Base-by-base conservation (phyloP, 2,113 vertebrate species). In the Aptenodytes patagonicus region DNA sequence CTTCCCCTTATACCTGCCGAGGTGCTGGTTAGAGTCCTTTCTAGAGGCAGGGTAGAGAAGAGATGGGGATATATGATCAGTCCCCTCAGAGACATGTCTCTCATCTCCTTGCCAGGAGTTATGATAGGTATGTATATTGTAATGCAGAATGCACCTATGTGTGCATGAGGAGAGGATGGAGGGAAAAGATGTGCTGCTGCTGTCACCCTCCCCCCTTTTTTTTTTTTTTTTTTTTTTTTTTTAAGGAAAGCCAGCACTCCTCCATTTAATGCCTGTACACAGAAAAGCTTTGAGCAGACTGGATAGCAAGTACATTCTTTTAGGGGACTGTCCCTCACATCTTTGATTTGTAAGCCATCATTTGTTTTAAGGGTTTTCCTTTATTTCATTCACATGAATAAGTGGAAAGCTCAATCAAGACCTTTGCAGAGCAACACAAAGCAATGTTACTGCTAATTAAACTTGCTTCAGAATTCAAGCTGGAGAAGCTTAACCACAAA, bases 1-100 rank as follows among this genome's bases (percentile, higher is more conserved):
- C 9, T 83, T n/a, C 34, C 5, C 9, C 1, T 46, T 36, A 21
- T 11, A 66, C 2, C 38, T 84, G 26, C 10, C 0, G 0, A 61
- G 9, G n/a, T 80, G 3, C 17, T 62, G 3, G 9, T 42, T 66
- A 49, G 13, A 46, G 13, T 55, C 16, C 15, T 87, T 91, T 82
- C 57, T 65, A 64, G 44, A 61, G 13, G 12, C 31, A 69, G 24
- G 7, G 42, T 22, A 62, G 11, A 87, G 38, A 38, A 44, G 25
- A 60, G 68, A 17, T 11, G 16, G 7, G 6, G 19, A 6, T 42
- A 6, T 42, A 38, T 24, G 14, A 13, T 61, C 17, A 68, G 24
- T 3, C 8, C 13, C 5, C 42, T 82, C 54, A 80, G 44, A 69
- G 29, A 7, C 1, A 2, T 1, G 1, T 38, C 6, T 81, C 14